Percentiles rank a stretch among this genome's conserved stretches.
phyloP scores from a whole-genome alignment of 2,888 invertebrate genomes.

The Spilarctia lutea region DNA sequence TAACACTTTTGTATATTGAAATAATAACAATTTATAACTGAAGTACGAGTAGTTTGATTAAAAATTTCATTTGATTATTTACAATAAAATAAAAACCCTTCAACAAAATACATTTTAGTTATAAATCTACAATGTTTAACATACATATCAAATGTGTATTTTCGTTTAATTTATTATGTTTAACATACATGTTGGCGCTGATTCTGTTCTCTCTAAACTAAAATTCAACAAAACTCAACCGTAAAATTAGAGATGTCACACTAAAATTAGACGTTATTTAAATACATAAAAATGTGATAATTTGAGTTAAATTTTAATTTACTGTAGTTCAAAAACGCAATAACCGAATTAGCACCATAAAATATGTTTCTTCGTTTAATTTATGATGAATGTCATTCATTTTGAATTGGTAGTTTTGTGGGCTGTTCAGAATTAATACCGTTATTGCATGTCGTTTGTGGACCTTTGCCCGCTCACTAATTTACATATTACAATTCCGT shows the following conservation, averaged over 20 bases:
- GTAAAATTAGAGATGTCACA: too few species aligned
- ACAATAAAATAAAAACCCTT: not conserved
- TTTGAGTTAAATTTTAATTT: too few species aligned
- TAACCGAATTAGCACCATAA: too few species aligned
- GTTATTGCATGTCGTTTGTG: constrained; percentile 54
- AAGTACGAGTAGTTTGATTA: not conserved
- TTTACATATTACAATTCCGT: constrained; percentile 17
- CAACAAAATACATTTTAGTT: not conserved
- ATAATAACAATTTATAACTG: not conserved
- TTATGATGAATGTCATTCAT: constrained; percentile 42
- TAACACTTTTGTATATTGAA: not conserved
- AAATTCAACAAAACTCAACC: too few species aligned
- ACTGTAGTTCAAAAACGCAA: too few species aligned
- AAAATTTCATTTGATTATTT: not conserved
- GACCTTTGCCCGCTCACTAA: constrained; percentile 21
- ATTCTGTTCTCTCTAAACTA: too few species aligned
- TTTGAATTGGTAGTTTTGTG: constrained; percentile 40
- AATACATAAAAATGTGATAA: too few species aligned
- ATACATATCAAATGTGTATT: not conserved
- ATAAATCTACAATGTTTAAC: not conserved
- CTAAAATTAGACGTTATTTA: too few species aligned
- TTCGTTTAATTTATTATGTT: constrained; percentile 19
- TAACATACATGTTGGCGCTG: too few species aligned
- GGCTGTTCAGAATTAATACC: constrained; percentile 50
- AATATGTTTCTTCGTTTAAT: not conserved